Evolutionary conservation across 2,888 invertebrate genomes (phyloP).

Genomic region (Xanthorhoe spadicearia): DNA sequence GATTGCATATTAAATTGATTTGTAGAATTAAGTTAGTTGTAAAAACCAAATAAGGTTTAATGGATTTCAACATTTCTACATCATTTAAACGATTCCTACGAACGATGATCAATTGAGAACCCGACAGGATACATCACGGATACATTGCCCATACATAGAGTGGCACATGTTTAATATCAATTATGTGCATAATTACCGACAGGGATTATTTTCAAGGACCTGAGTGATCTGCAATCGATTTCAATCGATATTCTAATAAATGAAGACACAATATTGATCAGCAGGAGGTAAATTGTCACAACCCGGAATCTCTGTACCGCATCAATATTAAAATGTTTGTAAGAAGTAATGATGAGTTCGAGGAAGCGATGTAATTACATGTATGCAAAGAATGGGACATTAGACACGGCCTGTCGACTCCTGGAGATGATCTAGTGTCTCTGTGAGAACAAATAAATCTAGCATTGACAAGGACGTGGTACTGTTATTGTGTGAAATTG

Average conservation of each 20-base stretch:
- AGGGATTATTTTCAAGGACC: slow-evolving; percentile 35
- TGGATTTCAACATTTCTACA: slow-evolving; percentile 35
- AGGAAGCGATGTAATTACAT: slow-evolving; percentile 62
- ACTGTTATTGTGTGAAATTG: slow-evolving; percentile 57
- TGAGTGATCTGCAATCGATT: slow-evolving; percentile 23
- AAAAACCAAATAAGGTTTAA: slow-evolving; percentile 34
- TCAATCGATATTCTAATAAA: slow-evolving; percentile 26
- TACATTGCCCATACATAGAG: slow-evolving; percentile 51
- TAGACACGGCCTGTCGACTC: slow-evolving; percentile 43
- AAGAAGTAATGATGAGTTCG: slow-evolving; percentile 55
- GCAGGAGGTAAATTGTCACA: slow-evolving; percentile 43
- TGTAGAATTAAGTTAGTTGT: slow-evolving; percentile 29
- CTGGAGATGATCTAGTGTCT: slow-evolving; percentile 30
- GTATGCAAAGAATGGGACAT: slow-evolving; percentile 62
- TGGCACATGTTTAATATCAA: slow-evolving; percentile 49
- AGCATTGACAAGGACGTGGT: slow-evolving; percentile 61
- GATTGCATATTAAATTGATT: slow-evolving; percentile 46
- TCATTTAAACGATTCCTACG: slow-evolving; percentile 51
- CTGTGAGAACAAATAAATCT: slow-evolving; percentile 78
- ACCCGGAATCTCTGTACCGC: slow-evolving; percentile 60
- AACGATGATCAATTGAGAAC: slow-evolving; percentile 55
- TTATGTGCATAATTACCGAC: slow-evolving; percentile 33
- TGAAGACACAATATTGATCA: slow-evolving; percentile 27
- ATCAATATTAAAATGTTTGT: slow-evolving; percentile 58
- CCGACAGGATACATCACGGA: slow-evolving; percentile 49